These are phyloP conservation scores for Apeira syringaria DNA, from an alignment of 2,888 invertebrate genomes.

Conservation along the genomic window DNA sequence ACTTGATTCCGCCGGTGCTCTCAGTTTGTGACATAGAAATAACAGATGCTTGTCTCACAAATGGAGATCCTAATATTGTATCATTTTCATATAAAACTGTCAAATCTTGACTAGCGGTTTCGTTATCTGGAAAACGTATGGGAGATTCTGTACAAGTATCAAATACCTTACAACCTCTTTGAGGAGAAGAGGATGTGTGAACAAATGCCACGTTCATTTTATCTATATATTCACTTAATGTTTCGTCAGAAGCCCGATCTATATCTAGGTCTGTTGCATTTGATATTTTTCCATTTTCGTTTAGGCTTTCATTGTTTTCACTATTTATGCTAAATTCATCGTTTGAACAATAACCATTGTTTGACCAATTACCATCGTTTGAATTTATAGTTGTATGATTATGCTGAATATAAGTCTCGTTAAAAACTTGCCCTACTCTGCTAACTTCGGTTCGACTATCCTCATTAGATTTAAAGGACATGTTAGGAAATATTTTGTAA, in stretches of 20 bases:
- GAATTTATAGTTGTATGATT: conserved; percentile 1
- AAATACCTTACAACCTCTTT: conserved; percentile 41
- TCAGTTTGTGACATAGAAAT: conserved; percentile 70
- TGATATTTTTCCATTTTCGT: conserved; percentile 18
- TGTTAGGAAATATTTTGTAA: conserved; percentile 32
- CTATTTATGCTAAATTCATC: not conserved
- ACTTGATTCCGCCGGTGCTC: conserved; percentile 68
- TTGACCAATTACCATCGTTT: not conserved
- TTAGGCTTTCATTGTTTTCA: not conserved
- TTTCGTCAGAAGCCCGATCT: conserved; percentile 1
- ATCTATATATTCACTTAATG: conserved; percentile 4
- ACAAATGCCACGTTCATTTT: conserved; percentile 66
- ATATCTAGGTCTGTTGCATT: not conserved
- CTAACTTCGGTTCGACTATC: not conserved
- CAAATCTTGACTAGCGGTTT: conserved; percentile 33
- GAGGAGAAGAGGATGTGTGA: conserved; percentile 50
- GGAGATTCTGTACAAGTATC: conserved; percentile 58
- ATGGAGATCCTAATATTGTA: conserved; percentile 56
- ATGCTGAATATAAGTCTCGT: conserved; percentile 4
- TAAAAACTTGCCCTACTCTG: not conserved
- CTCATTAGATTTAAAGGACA: not conserved
- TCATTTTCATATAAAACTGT: conserved; percentile 53
- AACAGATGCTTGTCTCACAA: conserved; percentile 55
- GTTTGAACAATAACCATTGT: not conserved
- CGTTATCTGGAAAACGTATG: conserved; percentile 35